Evolutionary conservation across 2,113 vertebrate genomes (phyloP), one percentile per base, ranked within the genome.

Genomic region (Porphyrio hochstetteri): DNA sequence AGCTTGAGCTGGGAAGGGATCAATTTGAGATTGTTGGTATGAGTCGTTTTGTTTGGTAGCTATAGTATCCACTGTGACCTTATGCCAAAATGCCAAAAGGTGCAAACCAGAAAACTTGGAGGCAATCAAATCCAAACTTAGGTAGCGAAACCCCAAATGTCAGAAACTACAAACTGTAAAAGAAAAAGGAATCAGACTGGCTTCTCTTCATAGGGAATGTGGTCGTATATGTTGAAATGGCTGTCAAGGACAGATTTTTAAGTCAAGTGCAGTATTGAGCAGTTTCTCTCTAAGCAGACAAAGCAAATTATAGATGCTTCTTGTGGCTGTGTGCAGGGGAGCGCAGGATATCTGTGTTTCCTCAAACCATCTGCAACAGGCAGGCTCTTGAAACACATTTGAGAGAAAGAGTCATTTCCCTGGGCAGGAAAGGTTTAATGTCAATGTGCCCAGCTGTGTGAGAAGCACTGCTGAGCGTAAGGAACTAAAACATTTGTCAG

Each of bases 401-500:
- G 55, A 84, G 13, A 75, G 71, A 61, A 29, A 53, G 33, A 69
- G 70, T 55, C 1, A 35, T 88, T 86, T 86, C 42, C 75, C 29
- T 27, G 6, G 11, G 25, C 80, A 92, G 82, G 88, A 80, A 56
- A 81, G 35, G 53, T 81, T 88, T 90, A 67, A 78, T 68, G 86
- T 78, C 60, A 64, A 2, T 25, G 64, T 77, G 68, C 71, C 75
- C 71, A 88, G 90, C 82, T 70, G 75, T n/a, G 48, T 2, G 11
- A 92, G 72, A 83, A 88, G 76, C 2, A 1, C 36, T 71, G 85
- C 80, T 75, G 71, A 88, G 63, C 38, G 40, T 36, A 60, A 85
- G 80, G 6, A 4, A 65, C 76, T 67, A 86, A 92, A 65, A 8
- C 23, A n/a, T 82, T 90, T 93, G 55, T 87, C 87, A 78, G 82